Evolutionary conservation across 92 coral and sea anemone species (phyloP), one percentile per base, ranked within the genome.

Genomic region (Palythoa grandiflora): DNA sequence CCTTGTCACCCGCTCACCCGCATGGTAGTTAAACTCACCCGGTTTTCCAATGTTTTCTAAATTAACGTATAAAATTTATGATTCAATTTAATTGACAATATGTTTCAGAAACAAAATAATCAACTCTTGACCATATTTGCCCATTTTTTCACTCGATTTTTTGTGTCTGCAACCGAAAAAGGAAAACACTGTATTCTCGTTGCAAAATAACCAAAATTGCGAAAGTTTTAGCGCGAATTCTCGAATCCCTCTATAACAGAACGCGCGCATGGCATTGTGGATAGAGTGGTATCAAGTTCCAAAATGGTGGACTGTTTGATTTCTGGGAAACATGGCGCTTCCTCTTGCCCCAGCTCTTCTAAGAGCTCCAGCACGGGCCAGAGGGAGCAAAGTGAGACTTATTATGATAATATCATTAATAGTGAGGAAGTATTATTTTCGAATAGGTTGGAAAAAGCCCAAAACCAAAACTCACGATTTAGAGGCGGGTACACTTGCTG

Each of bases 401-500:
- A 57, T 57, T 57, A 57, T 57, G 65, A 57, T 57, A 57, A 57
- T 57, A 57, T 57, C 65, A 57, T 57, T 57, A 57, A 57, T 14
- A 57, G 65, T 57, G 65, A 57, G 65, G 65, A 57, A 57, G 65
- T 57, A 57, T 57, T 57, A 57, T 57, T 57, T 57, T 57, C 65
- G 65, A 57, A 57, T 57, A 57, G 65, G 65, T 57, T 57, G 65
- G 65, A 57, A 57, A 57, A 57, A 57, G 65, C 65, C 65, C 65
- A 57, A 57, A 57, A 57, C 65, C 65, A 57, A 57, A 57, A 57
- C 65, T 57, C 20, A 10, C 16, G 65, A 57, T 57, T 57, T 57
- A 57, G 65, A 57, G 65, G 65, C 65, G 65, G 20, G 65, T 57
- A 57, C 65, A 1, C 65, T 57, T 57, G 65, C 20, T 57, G 65